A percentile compares a stretch with the other conserved stretches of the same genome.
phyloP scores from a whole-genome alignment of 2,888 invertebrate genomes.

The Pseudococcus viburni region DNA sequence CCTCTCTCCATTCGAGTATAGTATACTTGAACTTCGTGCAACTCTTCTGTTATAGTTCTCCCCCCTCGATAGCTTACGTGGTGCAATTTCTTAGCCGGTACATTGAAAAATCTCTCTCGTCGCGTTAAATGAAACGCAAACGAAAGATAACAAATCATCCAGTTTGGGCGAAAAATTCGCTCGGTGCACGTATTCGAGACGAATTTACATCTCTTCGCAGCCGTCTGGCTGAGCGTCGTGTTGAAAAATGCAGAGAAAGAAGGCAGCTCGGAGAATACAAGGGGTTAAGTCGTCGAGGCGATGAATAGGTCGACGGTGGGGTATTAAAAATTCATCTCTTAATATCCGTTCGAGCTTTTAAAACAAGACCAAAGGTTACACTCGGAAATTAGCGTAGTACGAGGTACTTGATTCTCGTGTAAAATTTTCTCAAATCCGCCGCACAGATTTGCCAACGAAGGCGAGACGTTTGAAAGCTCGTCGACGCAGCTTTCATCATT shows the following conservation, averaged over 20 bases:
- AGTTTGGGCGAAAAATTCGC: background rate
- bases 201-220: background rate
- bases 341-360: conserved; percentile 50
- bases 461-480: background rate
- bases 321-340: conserved; percentile 47
- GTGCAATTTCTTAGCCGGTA: background rate
- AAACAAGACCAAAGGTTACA: conserved; percentile 4
- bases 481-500: no score
- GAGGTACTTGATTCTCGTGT: background rate
- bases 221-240: background rate
- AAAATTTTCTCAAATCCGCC: conserved; percentile 29
- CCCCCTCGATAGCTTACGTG: background rate
- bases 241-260: background rate
- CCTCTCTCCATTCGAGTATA: background rate
- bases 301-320: background rate
- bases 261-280: background rate
- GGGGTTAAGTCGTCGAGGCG: conserved; percentile 17
- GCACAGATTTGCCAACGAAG: background rate
- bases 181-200: background rate
- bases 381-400: conserved; percentile 35
- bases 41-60: background rate
- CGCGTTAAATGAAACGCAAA: conserved; percentile 47
- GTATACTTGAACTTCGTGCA: background rate
- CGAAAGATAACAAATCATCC: conserved; percentile 39
- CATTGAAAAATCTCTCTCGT: conserved; percentile 32